These are phyloP conservation scores for Antigone vipio DNA, from an alignment of 2,113 vertebrate genomes.

Conservation along the genomic window DNA sequence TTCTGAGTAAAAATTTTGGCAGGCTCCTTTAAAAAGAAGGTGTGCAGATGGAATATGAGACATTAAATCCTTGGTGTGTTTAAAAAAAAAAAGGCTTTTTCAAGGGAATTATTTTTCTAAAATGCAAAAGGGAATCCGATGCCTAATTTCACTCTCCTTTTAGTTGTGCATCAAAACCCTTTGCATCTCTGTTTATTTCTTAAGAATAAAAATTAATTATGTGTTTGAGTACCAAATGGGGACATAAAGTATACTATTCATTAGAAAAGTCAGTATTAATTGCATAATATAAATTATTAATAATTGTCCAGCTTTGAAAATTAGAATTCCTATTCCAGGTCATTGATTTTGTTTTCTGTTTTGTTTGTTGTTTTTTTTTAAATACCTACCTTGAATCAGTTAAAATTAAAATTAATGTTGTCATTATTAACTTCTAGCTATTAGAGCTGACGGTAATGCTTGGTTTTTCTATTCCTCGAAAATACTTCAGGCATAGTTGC, in stretches of 20 bases:
- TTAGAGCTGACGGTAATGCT: neutral
- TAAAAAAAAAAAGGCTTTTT: neutral
- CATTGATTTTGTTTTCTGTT: neutral
- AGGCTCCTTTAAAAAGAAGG: neutral
- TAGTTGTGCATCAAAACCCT: neutral
- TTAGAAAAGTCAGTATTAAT: neutral
- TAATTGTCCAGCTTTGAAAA: neutral
- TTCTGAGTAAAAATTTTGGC: neutral
- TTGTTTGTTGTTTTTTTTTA: neutral
- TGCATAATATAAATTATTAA: neutral
- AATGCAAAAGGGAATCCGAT: neutral
- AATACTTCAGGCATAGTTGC: constrained; percentile 14
- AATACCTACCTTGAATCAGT: neutral
- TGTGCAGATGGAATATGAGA: neutral
- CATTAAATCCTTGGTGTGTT: neutral
- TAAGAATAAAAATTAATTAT: neutral
- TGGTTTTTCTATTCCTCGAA: neutral
- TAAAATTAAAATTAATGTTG: neutral
- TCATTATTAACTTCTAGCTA: neutral
- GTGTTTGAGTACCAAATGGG: neutral
- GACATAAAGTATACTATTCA: neutral
- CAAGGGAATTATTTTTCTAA: neutral
- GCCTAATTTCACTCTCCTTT: neutral
- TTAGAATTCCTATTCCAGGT: neutral
- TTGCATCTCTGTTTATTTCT: neutral